These are phyloP conservation scores for Elaphurus davidianus DNA, from an alignment of 2,113 vertebrate genomes.

Conservation along the genomic window DNA sequence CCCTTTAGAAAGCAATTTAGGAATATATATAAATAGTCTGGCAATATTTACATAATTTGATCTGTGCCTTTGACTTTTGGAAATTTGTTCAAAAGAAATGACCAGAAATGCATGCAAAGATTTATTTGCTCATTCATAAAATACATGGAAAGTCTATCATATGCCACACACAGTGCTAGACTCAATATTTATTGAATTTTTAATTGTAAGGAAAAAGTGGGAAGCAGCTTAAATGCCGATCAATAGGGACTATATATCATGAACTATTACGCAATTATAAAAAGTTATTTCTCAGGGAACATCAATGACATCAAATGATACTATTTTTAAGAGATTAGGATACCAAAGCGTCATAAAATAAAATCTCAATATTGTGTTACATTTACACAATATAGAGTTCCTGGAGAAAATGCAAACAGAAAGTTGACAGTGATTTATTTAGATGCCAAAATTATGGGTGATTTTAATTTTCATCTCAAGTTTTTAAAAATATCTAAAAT, in stretches of 20 bases:
- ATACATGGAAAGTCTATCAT: neutral
- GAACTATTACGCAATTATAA: neutral
- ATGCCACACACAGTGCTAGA: neutral
- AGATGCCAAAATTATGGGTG: neutral
- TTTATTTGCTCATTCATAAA: neutral
- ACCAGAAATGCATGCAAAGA: neutral
- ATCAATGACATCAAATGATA: neutral
- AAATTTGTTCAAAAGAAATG: constrained; percentile 5
- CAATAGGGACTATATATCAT: neutral
- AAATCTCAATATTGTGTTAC: neutral
- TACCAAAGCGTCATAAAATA: neutral
- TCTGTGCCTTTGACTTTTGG: neutral
- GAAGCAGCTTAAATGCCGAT: neutral
- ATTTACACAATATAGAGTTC: neutral
- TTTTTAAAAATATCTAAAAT: constrained; percentile 11
- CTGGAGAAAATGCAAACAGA: neutral
- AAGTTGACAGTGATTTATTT: neutral
- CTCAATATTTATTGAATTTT: constrained; percentile 15
- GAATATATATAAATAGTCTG: neutral
- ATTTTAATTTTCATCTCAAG: neutral
- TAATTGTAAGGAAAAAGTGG: constrained; percentile 15
- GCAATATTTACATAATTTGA: neutral
- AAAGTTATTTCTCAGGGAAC: neutral
- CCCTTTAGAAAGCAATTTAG: neutral
- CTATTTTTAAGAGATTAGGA: neutral